These are phyloP conservation scores for Scaptomyza graminum DNA, from an alignment of 1,140 invertebrate species.

Conservation along the genomic window DNA sequence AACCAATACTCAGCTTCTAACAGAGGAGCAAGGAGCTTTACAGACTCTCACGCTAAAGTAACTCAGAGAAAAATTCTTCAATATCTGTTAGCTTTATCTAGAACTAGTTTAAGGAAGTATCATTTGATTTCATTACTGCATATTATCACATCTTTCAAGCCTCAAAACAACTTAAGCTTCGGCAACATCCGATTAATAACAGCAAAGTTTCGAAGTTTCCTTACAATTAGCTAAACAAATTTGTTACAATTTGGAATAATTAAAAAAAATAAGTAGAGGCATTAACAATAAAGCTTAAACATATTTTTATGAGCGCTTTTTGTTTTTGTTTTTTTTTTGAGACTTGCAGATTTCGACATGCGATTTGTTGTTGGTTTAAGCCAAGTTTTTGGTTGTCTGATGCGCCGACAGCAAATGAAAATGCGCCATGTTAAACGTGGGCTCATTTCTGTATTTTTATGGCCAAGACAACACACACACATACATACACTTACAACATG, in stretches of 20 bases:
- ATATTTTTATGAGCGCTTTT: constrained; percentile 22
- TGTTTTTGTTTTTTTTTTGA: constrained; percentile 9
- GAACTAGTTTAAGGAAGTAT: too few species aligned
- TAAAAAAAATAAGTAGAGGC: constrained; percentile 7
- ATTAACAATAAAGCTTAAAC: constrained; percentile 19
- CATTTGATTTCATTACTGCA: too few species aligned
- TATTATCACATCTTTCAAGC: too few species aligned
- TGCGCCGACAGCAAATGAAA: constrained; percentile 66
- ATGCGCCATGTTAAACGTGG: constrained; percentile 78
- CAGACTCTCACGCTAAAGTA: too few species aligned
- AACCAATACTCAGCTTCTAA: too few species aligned
- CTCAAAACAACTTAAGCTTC: constrained; percentile 1
- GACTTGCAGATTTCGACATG: constrained; percentile 21
- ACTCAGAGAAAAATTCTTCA: too few species aligned
- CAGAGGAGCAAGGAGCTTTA: too few species aligned
- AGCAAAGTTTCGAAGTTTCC: not conserved
- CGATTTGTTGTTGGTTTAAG: constrained; percentile 25
- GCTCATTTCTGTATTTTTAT: constrained; percentile 76
- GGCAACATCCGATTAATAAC: too few species aligned
- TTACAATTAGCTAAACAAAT: constrained; percentile 9
- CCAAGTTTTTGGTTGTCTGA: constrained; percentile 48
- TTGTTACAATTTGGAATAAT: constrained; percentile 24
- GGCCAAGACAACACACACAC: constrained; percentile 59
- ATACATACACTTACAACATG: constrained; percentile 41
- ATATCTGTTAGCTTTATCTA: too few species aligned